Evolutionary conservation across 2,797 vertebrate species (phyloP).

Genomic region (Acanthurus tractus): DNA sequence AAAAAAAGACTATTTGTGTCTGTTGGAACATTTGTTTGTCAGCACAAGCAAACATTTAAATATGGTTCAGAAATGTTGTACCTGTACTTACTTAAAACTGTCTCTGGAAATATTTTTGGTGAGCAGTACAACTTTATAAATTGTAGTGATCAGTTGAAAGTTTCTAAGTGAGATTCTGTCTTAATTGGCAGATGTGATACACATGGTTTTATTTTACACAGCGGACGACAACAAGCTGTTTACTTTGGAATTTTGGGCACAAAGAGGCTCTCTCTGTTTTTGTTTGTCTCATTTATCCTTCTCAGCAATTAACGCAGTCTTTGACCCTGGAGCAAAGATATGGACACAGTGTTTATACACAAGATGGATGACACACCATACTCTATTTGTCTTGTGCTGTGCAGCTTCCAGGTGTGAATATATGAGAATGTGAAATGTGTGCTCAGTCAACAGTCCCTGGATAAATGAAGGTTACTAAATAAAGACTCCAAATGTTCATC

Average conservation of each 20-base stretch:
- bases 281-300: slow-evolving; percentile 31
- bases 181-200: not conserved
- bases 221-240: not conserved
- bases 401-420: slow-evolving; percentile 38
- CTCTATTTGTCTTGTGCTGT: slow-evolving; percentile 42
- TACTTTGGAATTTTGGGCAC: not conserved
- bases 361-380: slow-evolving; percentile 42
- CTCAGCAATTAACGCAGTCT: slow-evolving; percentile 53
- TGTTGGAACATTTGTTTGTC: not conserved
- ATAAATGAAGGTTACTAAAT: slow-evolving; percentile 37
- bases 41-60: not conserved
- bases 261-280: slow-evolving; percentile 6
- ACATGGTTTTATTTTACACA: not conserved
- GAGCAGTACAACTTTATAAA: not conserved
- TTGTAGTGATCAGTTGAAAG: not conserved
- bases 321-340: slow-evolving; percentile 38
- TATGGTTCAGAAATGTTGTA: not conserved
- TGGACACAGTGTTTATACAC: slow-evolving; percentile 48
- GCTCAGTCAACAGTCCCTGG: slow-evolving; percentile 20
- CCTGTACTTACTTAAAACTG: not conserved
- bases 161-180: not conserved
- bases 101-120: not conserved
- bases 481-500: slow-evolving; percentile 36
- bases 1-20: not conserved
- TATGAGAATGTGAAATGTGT: slow-evolving; percentile 6